A percentile compares a stretch with the other conserved stretches of the same genome.
These are phyloP conservation scores for Dipodomys spectabilis DNA, from an alignment of 2,113 vertebrate genomes.

Conservation along the genomic window DNA sequence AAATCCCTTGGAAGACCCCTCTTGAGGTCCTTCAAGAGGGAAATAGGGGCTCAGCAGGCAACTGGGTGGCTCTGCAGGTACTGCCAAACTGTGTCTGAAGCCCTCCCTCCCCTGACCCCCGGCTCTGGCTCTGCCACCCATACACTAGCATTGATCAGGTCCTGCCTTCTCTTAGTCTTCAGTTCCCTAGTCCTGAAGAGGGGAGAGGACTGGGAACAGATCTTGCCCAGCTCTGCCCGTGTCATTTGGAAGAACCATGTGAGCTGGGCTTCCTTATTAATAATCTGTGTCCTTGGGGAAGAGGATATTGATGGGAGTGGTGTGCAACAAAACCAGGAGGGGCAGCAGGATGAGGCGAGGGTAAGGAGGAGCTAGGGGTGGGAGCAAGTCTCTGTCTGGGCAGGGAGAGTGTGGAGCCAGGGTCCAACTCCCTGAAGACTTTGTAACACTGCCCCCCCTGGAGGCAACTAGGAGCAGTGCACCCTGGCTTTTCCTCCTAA, in stretches of 20 bases:
- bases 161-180: neutral
- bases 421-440: neutral
- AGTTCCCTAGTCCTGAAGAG: neutral
- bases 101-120: neutral
- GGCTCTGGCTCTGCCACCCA: neutral
- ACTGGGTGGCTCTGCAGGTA: neutral
- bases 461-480: slow-evolving; percentile 7
- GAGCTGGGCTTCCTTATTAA: no score
- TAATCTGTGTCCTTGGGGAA: slow-evolving; percentile 20
- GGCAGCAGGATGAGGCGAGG: neutral
- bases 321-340: neutral
- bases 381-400: neutral
- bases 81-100: neutral
- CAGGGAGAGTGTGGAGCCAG: neutral
- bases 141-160: neutral
- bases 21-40: neutral
- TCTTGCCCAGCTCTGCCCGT: neutral
- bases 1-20: neutral
- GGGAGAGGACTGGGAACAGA: neutral
- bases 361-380: neutral
- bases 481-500: neutral
- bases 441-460: slow-evolving; percentile 72
- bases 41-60: neutral
- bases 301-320: neutral
- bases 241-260: neutral